A percentile compares a stretch with the other conserved stretches of the same genome.
phyloP scores from a whole-genome alignment of 2,113 vertebrate genomes.

The Sus scrofa region DNA sequence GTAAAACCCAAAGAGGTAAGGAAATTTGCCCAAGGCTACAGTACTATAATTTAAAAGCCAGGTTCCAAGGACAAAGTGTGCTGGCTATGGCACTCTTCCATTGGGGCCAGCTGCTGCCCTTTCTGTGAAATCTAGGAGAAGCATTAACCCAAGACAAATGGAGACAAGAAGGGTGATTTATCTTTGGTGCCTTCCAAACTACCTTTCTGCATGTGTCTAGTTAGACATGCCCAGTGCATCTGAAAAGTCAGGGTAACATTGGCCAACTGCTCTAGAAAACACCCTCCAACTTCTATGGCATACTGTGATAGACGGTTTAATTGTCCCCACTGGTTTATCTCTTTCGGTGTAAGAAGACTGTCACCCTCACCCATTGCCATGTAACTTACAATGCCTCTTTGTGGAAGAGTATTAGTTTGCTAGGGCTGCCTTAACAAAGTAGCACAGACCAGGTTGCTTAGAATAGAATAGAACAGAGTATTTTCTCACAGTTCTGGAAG shows the following conservation, averaged over 20 bases:
- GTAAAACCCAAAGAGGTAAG: conserved; percentile 2
- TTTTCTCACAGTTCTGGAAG: too few species aligned
- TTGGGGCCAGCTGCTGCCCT: neutral
- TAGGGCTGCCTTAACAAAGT: neutral
- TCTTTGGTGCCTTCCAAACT: neutral
- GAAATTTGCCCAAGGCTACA: neutral
- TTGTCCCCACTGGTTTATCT: neutral
- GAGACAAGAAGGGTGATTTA: neutral
- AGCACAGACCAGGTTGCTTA: neutral
- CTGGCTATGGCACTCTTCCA: neutral
- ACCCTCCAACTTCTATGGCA: neutral
- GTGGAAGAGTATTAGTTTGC: neutral
- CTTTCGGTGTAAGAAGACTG: neutral
- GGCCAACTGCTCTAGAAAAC: neutral
- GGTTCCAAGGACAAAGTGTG: neutral
- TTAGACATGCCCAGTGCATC: neutral
- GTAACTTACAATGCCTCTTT: neutral
- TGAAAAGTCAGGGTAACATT: neutral
- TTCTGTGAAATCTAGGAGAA: neutral
- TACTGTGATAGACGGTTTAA: neutral
- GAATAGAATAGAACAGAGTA: too few species aligned
- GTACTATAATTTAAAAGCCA: neutral
- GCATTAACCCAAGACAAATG: neutral
- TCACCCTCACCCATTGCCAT: too few species aligned
- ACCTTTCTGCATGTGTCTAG: neutral